These are phyloP conservation scores for Platalea minor DNA, from an alignment of 2,797 vertebrate species.

Conservation along the genomic window DNA sequence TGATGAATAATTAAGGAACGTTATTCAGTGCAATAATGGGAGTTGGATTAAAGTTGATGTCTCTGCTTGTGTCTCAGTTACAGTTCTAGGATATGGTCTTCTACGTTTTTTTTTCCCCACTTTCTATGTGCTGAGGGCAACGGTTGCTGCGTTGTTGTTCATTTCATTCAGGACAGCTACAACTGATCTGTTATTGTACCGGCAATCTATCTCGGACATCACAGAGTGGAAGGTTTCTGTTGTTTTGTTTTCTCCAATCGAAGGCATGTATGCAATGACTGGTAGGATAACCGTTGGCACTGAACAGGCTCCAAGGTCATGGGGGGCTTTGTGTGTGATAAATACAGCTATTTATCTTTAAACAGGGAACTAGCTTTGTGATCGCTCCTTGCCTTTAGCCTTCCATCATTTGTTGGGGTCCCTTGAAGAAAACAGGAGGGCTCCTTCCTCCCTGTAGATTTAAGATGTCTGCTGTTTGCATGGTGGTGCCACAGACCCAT, in stretches of 20 bases:
- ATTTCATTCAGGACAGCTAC: neutral
- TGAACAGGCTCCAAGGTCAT: neutral
- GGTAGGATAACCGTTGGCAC: neutral
- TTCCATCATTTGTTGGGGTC: neutral
- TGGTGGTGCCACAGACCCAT: neutral
- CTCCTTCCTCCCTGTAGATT: neutral
- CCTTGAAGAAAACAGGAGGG: neutral
- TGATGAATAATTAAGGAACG: neutral
- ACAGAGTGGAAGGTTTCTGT: fast-evolving
- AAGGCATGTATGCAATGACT: neutral
- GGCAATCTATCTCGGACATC: neutral
- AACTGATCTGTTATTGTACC: neutral
- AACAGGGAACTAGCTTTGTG: neutral
- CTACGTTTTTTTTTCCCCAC: neutral
- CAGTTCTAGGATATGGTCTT: neutral
- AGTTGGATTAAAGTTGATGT: neutral
- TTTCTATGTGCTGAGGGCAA: neutral
- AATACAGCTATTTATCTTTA: neutral
- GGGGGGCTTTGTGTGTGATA: neutral
- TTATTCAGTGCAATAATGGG: neutral
- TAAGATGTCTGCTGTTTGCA: neutral
- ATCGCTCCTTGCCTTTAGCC: neutral
- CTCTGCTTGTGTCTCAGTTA: neutral
- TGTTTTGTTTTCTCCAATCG: neutral
- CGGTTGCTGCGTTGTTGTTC: neutral